phyloP scores from a whole-genome alignment of 1,140 invertebrate species.

The Ericerus pela region DNA sequence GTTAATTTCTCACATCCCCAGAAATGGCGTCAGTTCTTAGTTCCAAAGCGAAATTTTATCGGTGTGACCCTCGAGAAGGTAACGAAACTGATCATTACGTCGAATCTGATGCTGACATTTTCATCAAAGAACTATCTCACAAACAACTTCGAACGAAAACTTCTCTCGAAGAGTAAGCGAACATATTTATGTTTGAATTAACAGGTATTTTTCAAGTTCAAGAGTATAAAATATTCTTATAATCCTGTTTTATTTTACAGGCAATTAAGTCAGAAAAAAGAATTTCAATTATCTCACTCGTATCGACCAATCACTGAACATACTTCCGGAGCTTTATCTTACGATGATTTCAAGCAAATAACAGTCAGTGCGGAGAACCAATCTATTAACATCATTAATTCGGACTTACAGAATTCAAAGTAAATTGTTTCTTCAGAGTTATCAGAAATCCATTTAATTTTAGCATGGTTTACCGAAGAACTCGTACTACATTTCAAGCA shows the following conservation, averaged over 20 bases:
- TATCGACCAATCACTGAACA: constrained; percentile 16
- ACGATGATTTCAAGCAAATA: constrained; percentile 16
- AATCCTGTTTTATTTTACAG: constrained; percentile 13
- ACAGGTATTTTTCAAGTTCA: background rate
- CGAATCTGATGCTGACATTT: constrained; percentile 17
- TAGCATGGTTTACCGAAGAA: too few species aligned
- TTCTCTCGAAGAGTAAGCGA: constrained; percentile 17
- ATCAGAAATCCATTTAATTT: too few species aligned
- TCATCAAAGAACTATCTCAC: constrained; percentile 17
- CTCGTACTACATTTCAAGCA: too few species aligned
- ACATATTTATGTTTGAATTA: background rate
- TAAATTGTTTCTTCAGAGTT: too few species aligned
- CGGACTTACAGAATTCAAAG: too few species aligned
- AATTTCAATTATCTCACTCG: constrained; percentile 16
- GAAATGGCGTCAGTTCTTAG: constrained; percentile 14
- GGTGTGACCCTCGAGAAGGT: background rate
- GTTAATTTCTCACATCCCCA: too few species aligned
- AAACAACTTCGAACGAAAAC: constrained; percentile 18
- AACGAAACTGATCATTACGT: constrained; percentile 11
- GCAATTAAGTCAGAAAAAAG: constrained; percentile 15
- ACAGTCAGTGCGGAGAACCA: background rate
- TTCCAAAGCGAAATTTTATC: constrained; percentile 12
- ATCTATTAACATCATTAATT: background rate
- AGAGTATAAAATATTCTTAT: background rate
- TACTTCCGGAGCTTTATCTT: constrained; percentile 11